Base-by-base conservation (phyloP, 2,797 vertebrate genomes). In the Lacerta agilis region DNA sequence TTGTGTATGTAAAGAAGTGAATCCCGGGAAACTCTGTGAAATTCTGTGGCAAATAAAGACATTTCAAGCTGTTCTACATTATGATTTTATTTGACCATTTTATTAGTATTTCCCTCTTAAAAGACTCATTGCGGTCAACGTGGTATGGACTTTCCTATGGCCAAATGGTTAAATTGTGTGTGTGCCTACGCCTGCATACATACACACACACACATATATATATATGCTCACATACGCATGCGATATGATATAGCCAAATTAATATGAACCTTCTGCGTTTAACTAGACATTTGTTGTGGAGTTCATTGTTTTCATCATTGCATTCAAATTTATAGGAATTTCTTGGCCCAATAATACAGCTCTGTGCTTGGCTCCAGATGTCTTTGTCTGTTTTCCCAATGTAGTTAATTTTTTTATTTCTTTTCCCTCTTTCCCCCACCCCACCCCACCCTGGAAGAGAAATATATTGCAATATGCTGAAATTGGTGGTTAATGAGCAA, bases 1-100 rank as follows among this genome's bases (percentile, higher is more conserved):
- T 92, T 89, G 93, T 95, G 92, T 94, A 86, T 94, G 94, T 96
- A 92, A 86, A 89, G 10, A 83, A 94, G 94, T 93, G 95, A 95
- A 87, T 95, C 93, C 95, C 89, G 82, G 92, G 89, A 92, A 91
- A 76, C 93, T 96, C 94, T 97, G 96, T 97, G 95, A 96, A 94
- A 88, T 93, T 95, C 95, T 96, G 94, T 96, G 96, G 94, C 94
- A 96, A 97, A 97, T 97, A 97, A 97, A 97, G 95, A 96, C 94
- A 88, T 96, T 95, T 95, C 96, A 96, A 95, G 95, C 96, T 96
- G 95, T 96, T 97, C 96, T 95, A 95, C 94, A 96, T 96, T 95
- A 96, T 94, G 92, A 95, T 96, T 97, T 97, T 96, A 97, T 97
- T 96, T 96, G 94, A 96, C 92, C 95, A 94, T 96, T 96, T 96